These are phyloP conservation scores for Puffinus mauretanicus DNA, from an alignment of 2,113 vertebrate species.

Conservation along the genomic window DNA sequence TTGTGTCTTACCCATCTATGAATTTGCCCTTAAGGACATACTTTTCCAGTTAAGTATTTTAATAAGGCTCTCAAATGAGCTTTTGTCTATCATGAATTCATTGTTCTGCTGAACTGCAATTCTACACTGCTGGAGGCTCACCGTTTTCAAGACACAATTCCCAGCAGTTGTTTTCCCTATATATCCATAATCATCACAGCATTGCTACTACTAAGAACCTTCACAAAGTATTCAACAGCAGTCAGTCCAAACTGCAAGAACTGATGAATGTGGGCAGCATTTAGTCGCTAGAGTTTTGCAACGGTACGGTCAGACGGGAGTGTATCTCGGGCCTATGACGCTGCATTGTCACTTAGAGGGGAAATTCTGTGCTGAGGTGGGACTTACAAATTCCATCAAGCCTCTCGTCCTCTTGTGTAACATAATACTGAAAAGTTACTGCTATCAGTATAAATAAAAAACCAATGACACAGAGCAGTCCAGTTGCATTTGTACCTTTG, in stretches of 20 bases:
- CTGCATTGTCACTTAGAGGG: neutral
- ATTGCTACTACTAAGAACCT: neutral
- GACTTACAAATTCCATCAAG: neutral
- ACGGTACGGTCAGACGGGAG: neutral
- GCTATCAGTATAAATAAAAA: neutral
- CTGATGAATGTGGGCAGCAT: neutral
- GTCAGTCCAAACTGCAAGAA: neutral
- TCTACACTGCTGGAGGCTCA: neutral
- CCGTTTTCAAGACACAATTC: neutral
- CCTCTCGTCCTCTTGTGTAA: neutral
- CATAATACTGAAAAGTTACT: neutral
- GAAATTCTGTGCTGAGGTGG: neutral
- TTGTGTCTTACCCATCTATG: neutral
- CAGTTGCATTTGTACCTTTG: neutral
- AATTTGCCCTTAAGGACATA: slow-evolving; percentile 22
- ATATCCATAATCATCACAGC: neutral
- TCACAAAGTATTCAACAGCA: neutral
- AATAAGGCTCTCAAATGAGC: slow-evolving; percentile 24
- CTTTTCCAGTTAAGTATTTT: slow-evolving; percentile 9
- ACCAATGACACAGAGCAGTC: neutral
- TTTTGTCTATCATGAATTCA: neutral
- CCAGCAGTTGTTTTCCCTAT: neutral
- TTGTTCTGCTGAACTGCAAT: neutral
- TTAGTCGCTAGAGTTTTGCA: neutral
- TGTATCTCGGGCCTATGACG: fast-evolving